phyloP scores from a whole-genome alignment of 2,113 vertebrate species.

The Cyrtonyx montezumae region DNA sequence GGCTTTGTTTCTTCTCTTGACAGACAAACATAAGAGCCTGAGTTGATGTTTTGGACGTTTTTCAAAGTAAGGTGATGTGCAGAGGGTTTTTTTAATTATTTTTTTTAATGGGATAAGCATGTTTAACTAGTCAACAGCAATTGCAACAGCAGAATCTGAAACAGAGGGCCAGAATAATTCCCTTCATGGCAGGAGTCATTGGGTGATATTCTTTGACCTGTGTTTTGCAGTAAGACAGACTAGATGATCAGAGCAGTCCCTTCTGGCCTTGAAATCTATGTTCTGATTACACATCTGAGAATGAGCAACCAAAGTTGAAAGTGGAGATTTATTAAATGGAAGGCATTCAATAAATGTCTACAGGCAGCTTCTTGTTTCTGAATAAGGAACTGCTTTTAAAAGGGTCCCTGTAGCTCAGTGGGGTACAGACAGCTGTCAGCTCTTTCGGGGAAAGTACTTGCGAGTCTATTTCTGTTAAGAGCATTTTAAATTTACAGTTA shows the following conservation, averaged over 20 bases:
- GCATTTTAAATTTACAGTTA: conserved; percentile 34
- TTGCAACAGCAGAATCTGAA: conserved; percentile 15
- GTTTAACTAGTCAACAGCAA: conserved; percentile 18
- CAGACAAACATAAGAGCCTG: background rate
- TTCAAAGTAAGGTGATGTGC: conserved; percentile 32
- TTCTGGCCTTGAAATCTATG: conserved; percentile 53
- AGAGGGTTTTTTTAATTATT: background rate
- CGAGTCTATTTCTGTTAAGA: background rate
- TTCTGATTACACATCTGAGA: conserved; percentile 57
- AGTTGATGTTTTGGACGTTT: background rate
- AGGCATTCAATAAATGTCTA: background rate
- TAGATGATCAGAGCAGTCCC: conserved; percentile 41
- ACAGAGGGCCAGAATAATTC: background rate
- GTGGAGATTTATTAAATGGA: conserved; percentile 58
- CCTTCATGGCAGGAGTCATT: background rate
- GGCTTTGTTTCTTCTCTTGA: conserved; percentile 21
- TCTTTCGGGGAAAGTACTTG: background rate
- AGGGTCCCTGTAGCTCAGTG: conserved; percentile 6
- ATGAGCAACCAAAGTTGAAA: conserved; percentile 38
- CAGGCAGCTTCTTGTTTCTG: conserved; percentile 46
- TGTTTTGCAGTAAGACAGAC: conserved; percentile 29
- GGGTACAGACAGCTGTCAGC: conserved; percentile 21
- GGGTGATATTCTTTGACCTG: conserved; percentile 58
- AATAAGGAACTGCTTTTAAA: conserved; percentile 35
- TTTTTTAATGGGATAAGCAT: background rate